Conservation (phyloP, 1,140 invertebrate genomes). For the Melipona quadrifasciata region DNA sequence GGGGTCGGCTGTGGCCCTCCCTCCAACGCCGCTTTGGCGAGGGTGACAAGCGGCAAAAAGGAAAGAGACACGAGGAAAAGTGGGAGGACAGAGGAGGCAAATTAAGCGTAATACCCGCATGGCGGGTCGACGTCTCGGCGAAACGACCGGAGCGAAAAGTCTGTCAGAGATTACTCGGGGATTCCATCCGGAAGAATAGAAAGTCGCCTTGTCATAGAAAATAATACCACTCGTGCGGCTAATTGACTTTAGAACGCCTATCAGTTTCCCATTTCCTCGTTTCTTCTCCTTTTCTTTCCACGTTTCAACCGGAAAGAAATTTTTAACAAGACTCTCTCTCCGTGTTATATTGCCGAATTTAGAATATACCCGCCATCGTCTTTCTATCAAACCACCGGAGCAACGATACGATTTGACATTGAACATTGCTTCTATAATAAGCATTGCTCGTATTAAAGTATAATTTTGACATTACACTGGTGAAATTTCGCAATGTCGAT, state of each 20-base stretch:
- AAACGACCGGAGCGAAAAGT: neutral
- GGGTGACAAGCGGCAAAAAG: neutral
- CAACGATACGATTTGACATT: too few species aligned
- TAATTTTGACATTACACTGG: too few species aligned
- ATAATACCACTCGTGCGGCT: neutral
- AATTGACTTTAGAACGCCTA: neutral
- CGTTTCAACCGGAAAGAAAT: too few species aligned
- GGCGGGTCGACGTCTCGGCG: neutral
- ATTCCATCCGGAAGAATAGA: neutral
- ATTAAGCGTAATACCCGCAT: conserved; percentile 11
- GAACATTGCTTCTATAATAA: too few species aligned
- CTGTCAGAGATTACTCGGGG: neutral
- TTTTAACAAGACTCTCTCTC: too few species aligned
- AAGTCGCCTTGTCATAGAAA: neutral
- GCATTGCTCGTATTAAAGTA: too few species aligned
- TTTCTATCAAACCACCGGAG: too few species aligned
- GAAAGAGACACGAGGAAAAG: too few species aligned
- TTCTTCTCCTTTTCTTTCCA: too few species aligned
- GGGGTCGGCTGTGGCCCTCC: neutral
- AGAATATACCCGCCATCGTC: too few species aligned
- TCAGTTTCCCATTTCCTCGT: neutral
- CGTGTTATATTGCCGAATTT: too few species aligned
- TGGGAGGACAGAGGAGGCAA: neutral
- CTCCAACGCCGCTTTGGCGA: neutral
- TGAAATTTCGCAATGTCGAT: too few species aligned